These are phyloP conservation scores for Pollenia angustigena DNA, from an alignment of 2,888 invertebrate genomes.

Conservation along the genomic window DNA sequence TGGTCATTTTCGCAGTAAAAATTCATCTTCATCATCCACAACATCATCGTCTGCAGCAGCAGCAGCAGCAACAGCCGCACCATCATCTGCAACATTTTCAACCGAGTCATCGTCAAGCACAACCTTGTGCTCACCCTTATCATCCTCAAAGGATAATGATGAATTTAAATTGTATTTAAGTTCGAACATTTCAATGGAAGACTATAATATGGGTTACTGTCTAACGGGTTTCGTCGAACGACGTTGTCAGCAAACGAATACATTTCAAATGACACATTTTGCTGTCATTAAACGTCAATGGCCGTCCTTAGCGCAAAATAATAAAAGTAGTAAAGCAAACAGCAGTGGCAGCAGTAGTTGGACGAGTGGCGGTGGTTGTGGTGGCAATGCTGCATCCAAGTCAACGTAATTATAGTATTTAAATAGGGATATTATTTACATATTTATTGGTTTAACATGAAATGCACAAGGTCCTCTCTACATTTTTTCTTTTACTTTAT, in stretches of 20 bases:
- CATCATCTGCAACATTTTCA: slow-evolving; percentile 29
- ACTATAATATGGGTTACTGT: slow-evolving; percentile 95
- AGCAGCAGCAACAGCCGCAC: not conserved
- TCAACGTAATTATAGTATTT: slow-evolving; percentile 76
- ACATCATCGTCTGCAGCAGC: slow-evolving; percentile 13
- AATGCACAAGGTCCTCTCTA: slow-evolving; percentile 39
- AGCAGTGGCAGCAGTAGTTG: slow-evolving; percentile 64
- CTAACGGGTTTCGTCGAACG: slow-evolving; percentile 94
- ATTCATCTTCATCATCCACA: slow-evolving; percentile 46
- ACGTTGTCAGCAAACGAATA: slow-evolving; percentile 90
- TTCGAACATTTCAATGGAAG: slow-evolving; percentile 92
- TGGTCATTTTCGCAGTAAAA: slow-evolving; percentile 85
- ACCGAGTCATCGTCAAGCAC: slow-evolving; percentile 46
- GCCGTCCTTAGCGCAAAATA: slow-evolving; percentile 81
- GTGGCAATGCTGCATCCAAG: slow-evolving; percentile 67
- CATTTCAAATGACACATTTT: slow-evolving; percentile 94
- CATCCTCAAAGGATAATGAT: slow-evolving; percentile 75
- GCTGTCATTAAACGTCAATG: slow-evolving; percentile 92
- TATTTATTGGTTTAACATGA: slow-evolving; percentile 64
- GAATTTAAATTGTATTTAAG: slow-evolving; percentile 93
- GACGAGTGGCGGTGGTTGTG: slow-evolving; percentile 30
- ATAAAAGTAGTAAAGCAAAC: slow-evolving; percentile 73
- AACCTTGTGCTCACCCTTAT: slow-evolving; percentile 51
- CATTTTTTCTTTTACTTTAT: not conserved
- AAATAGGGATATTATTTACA: slow-evolving; percentile 71